Evolutionary conservation across 2,888 invertebrate species (phyloP).

Genomic region (Blastobasis adustella): DNA sequence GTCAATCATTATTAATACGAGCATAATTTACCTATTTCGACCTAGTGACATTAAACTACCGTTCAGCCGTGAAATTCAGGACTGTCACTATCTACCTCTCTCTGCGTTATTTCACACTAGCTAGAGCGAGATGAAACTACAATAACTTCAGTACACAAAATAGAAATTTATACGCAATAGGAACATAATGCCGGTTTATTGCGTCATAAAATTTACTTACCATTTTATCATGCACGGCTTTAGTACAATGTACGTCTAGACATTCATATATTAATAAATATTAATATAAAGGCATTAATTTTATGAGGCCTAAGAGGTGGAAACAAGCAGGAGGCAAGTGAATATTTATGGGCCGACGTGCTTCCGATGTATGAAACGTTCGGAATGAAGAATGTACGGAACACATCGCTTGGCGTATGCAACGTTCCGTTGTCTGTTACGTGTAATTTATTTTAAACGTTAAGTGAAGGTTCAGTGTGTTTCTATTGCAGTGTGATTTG

Average conservation of each 20-base stretch:
- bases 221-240: constrained; percentile 57
- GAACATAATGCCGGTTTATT: constrained; percentile 50
- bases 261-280: constrained; percentile 67
- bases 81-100: constrained; percentile 2
- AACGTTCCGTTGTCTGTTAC: too few species aligned
- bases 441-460: too few species aligned
- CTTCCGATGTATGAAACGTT: constrained; percentile 43
- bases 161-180: constrained; percentile 44
- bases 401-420: background rate
- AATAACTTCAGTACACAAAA: constrained; percentile 10
- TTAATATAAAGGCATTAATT: constrained; percentile 66
- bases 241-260: constrained; percentile 39
- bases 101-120: background rate
- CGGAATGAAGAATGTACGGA: constrained; percentile 28
- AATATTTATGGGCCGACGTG: constrained; percentile 59
- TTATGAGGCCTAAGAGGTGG: constrained; percentile 65
- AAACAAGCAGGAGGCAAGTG: constrained; percentile 56
- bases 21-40: too few species aligned
- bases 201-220: constrained; percentile 61
- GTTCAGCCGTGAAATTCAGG: too few species aligned
- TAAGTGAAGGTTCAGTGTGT: too few species aligned
- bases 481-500: too few species aligned
- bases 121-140: background rate
- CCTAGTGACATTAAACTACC: too few species aligned
- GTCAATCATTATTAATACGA: too few species aligned